Conservation (phyloP, 1,140 invertebrate species). For the Polyergus mexicanus region DNA sequence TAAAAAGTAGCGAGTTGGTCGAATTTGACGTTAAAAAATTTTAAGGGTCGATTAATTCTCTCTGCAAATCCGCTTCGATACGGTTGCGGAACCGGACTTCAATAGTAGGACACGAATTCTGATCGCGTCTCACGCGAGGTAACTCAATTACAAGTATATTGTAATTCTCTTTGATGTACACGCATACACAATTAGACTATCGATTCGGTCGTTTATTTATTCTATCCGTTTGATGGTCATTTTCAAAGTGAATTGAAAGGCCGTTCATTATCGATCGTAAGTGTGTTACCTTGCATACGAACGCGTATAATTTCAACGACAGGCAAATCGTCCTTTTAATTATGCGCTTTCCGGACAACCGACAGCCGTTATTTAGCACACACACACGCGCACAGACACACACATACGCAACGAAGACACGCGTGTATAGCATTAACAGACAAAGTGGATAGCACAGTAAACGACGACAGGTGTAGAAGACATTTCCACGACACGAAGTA, state of each 20-base stretch:
- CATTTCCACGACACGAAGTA: slow-evolving; percentile 50
- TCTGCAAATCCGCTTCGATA: not conserved
- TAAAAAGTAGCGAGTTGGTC: not conserved
- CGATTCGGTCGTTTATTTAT: slow-evolving; percentile 47
- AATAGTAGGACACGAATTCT: slow-evolving; percentile 23
- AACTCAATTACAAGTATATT: slow-evolving; percentile 40
- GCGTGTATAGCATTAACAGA: slow-evolving; percentile 58
- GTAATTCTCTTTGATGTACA: slow-evolving; percentile 41
- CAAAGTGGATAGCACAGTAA: slow-evolving; percentile 70
- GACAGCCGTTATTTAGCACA: not conserved
- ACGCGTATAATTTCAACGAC: slow-evolving; percentile 36
- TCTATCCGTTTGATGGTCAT: slow-evolving; percentile 33
- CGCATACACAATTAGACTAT: slow-evolving; percentile 11
- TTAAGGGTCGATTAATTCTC: slow-evolving; percentile 6
- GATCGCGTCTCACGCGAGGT: slow-evolving; percentile 29
- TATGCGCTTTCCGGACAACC: slow-evolving; percentile 12
- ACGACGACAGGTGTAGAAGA: slow-evolving; percentile 64
- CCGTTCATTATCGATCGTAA: slow-evolving; percentile 30
- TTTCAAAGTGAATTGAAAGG: slow-evolving; percentile 7
- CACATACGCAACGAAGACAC: slow-evolving; percentile 19
- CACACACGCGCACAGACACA: not conserved
- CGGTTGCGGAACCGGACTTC: slow-evolving; percentile 15
- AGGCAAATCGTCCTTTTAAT: slow-evolving; percentile 35
- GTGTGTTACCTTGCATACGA: slow-evolving; percentile 41
- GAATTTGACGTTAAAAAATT: not conserved